Evolutionary conservation across 1,140 invertebrate genomes (phyloP).

Genomic region (Micrasema minimum): DNA sequence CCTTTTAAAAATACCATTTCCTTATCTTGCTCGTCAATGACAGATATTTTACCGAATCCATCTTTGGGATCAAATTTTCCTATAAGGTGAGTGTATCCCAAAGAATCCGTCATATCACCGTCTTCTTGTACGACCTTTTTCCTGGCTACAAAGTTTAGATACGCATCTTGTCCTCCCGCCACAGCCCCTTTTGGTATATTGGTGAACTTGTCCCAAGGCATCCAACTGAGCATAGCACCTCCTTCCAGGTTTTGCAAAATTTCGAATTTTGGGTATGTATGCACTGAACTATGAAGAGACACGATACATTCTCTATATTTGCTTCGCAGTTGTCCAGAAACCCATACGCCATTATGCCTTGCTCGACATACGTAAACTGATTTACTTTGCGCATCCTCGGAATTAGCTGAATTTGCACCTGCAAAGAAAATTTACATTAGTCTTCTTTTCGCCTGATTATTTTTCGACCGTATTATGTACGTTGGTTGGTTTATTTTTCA

Average conservation of each 20-base stretch:
- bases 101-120: constrained; percentile 54
- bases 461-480: no score
- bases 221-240: constrained; percentile 79
- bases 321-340: constrained; percentile 73
- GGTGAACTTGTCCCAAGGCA: constrained; percentile 74
- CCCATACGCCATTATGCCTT: constrained; percentile 74
- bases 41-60: constrained; percentile 73
- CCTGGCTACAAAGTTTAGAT: constrained; percentile 66
- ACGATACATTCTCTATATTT: constrained; percentile 73
- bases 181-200: constrained; percentile 74
- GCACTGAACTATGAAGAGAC: constrained; percentile 69
- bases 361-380: constrained; percentile 80
- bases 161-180: constrained; percentile 63
- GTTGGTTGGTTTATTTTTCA: not conserved
- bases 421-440: constrained; percentile 8
- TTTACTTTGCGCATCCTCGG: constrained; percentile 50
- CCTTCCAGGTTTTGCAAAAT: constrained; percentile 81
- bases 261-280: constrained; percentile 74
- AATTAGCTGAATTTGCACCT: constrained; percentile 43
- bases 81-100: constrained; percentile 68
- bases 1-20: constrained; percentile 72
- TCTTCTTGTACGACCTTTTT: constrained; percentile 58
- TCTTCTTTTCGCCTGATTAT: no score
- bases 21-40: constrained; percentile 72
- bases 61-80: constrained; percentile 74